A percentile compares a stretch with the other conserved stretches of the same genome.
Evolutionary conservation across 2,797 vertebrate genomes (phyloP).

Genomic region (Manis javanica): DNA sequence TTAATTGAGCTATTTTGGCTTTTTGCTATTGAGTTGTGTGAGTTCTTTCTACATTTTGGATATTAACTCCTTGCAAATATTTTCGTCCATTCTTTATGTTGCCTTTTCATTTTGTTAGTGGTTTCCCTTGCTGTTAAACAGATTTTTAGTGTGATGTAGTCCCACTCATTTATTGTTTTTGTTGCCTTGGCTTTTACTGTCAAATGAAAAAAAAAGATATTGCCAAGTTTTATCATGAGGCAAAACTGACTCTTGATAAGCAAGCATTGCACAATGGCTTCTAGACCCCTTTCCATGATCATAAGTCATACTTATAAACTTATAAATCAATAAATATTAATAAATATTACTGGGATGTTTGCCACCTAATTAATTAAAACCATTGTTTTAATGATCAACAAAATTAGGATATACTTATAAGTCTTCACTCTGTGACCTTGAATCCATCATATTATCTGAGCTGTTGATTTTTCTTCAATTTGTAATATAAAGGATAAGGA

Average conservation of each 20-base stretch:
- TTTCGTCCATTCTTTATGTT: neutral
- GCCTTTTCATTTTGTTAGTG: neutral
- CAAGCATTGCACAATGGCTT: neutral
- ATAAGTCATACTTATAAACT: neutral
- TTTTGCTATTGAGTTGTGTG: neutral
- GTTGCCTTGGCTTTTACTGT: neutral
- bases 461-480: neutral
- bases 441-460: neutral
- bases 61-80: neutral
- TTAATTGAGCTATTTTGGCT: neutral
- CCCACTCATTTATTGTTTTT: neutral
- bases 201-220: neutral
- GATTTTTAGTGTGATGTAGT: neutral
- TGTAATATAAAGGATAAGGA: neutral
- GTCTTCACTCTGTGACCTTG: neutral
- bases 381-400: neutral
- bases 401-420: neutral
- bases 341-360: conserved; percentile 10
- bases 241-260: neutral
- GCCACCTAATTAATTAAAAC: neutral
- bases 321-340: neutral
- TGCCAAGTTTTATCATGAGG: neutral
- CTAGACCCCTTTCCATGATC: neutral
- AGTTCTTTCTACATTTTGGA: neutral
- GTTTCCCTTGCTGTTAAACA: neutral